These are phyloP conservation scores for Cataglyphis rosenhaueri DNA, from an alignment of 2,888 invertebrate species.

Conservation along the genomic window DNA sequence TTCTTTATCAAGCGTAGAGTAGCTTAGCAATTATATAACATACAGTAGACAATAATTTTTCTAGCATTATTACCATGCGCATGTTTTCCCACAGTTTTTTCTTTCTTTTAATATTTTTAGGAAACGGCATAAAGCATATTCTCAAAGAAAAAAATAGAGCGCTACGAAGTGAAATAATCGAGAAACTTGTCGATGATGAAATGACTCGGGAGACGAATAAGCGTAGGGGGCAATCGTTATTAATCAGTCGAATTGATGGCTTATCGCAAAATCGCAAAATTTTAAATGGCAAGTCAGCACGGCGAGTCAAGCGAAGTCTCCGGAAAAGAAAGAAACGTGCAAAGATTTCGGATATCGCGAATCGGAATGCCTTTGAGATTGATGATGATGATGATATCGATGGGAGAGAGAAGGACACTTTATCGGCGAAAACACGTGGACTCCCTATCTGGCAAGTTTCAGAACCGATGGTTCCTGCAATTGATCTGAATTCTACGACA, in stretches of 20 bases:
- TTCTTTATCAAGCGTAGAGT: neutral
- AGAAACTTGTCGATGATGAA: constrained; percentile 3
- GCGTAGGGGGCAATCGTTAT: neutral
- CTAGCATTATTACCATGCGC: neutral
- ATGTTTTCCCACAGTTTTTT: neutral
- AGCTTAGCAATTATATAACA: neutral
- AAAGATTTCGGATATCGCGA: neutral
- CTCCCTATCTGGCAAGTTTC: constrained; percentile 20
- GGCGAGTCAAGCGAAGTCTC: neutral
- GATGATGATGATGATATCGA: neutral
- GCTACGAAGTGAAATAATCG: neutral
- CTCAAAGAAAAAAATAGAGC: neutral
- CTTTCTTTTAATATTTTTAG: neutral
- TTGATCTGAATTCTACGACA: constrained; percentile 10
- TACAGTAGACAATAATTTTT: neutral
- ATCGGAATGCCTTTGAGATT: neutral
- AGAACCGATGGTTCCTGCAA: neutral
- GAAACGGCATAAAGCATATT: neutral
- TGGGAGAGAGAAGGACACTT: neutral
- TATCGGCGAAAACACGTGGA: neutral
- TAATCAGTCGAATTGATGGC: neutral
- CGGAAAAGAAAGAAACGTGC: constrained; percentile 1
- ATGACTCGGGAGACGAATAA: neutral
- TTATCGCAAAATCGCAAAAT: neutral
- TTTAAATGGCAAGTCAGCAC: neutral